Evolutionary conservation across 2,797 vertebrate species (phyloP), one percentile per base, ranked within the genome.

Genomic region (Girardinus metallicus): DNA sequence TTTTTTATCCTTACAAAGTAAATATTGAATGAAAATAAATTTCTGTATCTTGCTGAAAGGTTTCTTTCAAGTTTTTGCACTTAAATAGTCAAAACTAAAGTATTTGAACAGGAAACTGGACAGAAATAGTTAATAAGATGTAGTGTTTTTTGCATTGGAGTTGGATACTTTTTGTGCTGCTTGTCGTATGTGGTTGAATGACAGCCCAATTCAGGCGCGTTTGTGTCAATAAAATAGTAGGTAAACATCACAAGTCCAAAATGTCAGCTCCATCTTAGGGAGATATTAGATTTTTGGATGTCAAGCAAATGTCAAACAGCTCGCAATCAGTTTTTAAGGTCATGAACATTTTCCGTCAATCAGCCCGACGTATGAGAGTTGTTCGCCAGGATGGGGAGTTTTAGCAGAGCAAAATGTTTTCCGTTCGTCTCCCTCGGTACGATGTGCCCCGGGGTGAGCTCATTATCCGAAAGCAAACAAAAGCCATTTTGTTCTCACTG

Each of bases 401-500:
- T 81, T 71, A 73, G 44, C 78, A 80, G 73, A 68, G 81, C 86
- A 16, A 84, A 87, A 86, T 74, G 82, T 92, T 91, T 85, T 74
- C 81, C 79, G 76, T 77, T 88, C 81, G 82, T 89, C 83, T 87
- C 79, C 76, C 90, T 92, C 86, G 76, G 84, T 83, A 88, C 79
- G 86, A 91, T 92, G 89, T 89, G 87, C 86, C 41, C 83, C 46
- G 84, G 83, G 82, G 81, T 85, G 91, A 93, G 92, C 95, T 96
- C 93, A 95, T 96, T 95, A 95, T 87, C 89, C 89, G 15, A 84
- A 83, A 85, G 85, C 78, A 94, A 95, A 96, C 96, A 96, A 96
- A 95, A 95, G 94, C 88, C 91, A 92, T 94, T 95, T 90, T 96
- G 95, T 96, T 95, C 92, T 80, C 89, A 80, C 85, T 83, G 82